A percentile compares a stretch with the other conserved stretches of the same genome.
Evolutionary conservation across 2,888 invertebrate species (phyloP).

Genomic region (Polylopha cassiicola): DNA sequence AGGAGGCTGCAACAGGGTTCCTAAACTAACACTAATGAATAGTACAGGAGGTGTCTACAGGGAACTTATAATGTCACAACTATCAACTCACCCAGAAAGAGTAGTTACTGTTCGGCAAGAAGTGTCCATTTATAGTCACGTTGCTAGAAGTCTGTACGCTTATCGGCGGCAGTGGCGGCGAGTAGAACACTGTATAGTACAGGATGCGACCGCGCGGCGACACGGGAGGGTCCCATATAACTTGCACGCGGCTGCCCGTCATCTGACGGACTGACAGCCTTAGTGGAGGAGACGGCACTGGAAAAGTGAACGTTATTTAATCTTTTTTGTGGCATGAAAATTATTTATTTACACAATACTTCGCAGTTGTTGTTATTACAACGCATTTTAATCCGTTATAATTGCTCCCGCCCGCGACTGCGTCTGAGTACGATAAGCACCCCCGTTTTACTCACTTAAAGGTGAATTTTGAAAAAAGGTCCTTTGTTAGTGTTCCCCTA

Average conservation of each 20-base stretch:
- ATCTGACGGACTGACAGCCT: slow-evolving; percentile 80
- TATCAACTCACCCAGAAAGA: slow-evolving; percentile 81
- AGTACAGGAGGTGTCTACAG: too few species aligned
- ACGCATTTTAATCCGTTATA: too few species aligned
- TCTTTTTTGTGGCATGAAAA: too few species aligned
- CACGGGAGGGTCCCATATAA: slow-evolving; percentile 83
- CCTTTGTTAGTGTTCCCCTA: too few species aligned
- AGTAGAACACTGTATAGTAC: slow-evolving; percentile 80
- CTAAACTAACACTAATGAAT: too few species aligned
- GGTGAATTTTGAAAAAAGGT: too few species aligned
- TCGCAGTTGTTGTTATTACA: too few species aligned
- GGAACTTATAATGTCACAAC: background rate
- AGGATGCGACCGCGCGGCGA: slow-evolving; percentile 79
- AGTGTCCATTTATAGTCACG: slow-evolving; percentile 63
- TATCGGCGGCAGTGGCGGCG: slow-evolving; percentile 81
- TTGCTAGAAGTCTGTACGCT: slow-evolving; percentile 57
- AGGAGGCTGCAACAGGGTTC: too few species aligned
- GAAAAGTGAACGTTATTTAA: slow-evolving; percentile 18
- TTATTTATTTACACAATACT: too few species aligned
- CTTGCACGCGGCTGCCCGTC: slow-evolving; percentile 79
- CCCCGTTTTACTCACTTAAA: too few species aligned
- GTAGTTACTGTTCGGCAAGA: slow-evolving; percentile 78
- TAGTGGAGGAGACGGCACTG: slow-evolving; percentile 82
- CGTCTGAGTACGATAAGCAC: too few species aligned
- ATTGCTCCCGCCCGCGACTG: too few species aligned